Evolutionary conservation across 2,888 invertebrate genomes (phyloP), one percentile per base, ranked within the genome.

Genomic region (Helleia helle): DNA sequence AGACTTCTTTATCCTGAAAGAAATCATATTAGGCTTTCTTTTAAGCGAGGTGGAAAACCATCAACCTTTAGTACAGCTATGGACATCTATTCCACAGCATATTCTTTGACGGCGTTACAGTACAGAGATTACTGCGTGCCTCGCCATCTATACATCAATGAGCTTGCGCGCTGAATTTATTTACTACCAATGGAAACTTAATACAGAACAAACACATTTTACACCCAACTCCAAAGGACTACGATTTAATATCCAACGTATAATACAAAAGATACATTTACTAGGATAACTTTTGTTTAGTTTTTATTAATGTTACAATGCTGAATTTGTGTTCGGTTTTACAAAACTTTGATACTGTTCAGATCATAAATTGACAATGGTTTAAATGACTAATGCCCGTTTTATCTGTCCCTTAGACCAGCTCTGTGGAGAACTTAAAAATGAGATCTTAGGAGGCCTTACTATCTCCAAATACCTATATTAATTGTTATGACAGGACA

Each of bases 111-210:
- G 51, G 48, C 58, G 68, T 69, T 65, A 65, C 58, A 56, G 55
- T 58, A 61, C 62, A 54, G 54, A 57, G 68, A 66, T 66, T 63
- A 57, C 62, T 56, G 59, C 64, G 59, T 59, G 63, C 64, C 59
- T 60, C 60, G 62, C 70, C 67, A 66, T 67, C 79, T 74, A 73
- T 75, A 75, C 61, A 73, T 77, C 71, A 75, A 68, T 68, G 65
- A 56, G 65, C 71, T 64, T 72, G 68, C 73, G 71, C 76, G 71
- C 69, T 65, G 63, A 68, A 69, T 67, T 67, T 62, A 54, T 65
- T 60, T 65, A 66, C 66, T 62, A 63, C 67, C 59, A 56, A 71
- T 69, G 71, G 67, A 71, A 70, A 67, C 65, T 69, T 69, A 40
- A 47, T 37, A 34, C 26, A 41, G 47, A 28, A 17, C 12, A 28